Base-by-base conservation (phyloP, 1,140 invertebrate genomes). In the Monomorium pharaonis region DNA sequence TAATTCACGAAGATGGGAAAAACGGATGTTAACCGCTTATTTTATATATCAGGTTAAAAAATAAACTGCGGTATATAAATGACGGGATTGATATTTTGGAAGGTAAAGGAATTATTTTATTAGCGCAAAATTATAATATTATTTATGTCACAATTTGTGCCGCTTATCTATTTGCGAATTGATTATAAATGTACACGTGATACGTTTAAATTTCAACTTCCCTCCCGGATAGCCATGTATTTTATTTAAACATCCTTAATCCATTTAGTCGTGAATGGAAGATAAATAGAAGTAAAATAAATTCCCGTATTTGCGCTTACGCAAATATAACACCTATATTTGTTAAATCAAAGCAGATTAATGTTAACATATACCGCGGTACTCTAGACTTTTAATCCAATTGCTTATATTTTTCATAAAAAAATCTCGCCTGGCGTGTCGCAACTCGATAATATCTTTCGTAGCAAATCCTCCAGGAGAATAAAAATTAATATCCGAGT, bases 401-500 rank as follows among this genome's bases (percentile, higher is more conserved):
- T 65, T 21, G 16, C 27, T 44, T 18, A 2, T 18, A 14, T 47
- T 2, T 30, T n/a, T 75, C 33, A 18, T 58, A 16, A 85, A 16
- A 85, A 77, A 62, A 58, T 44, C n/a, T 58, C 74, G 6, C n/a
- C 6, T 49, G 0, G 33, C 14, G 47, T 70, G 60, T 80, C 30
- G 24, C 9, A 67, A 21, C 33, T 10, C 21, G n/a, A 37, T n/a
- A 44, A 54, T 63, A 24, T 2, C 9, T 54, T 65, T 18, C 21
- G 14, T 7, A n/a, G 3, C 16, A n/a, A 60, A 24, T 33, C 21
- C 5, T 37, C 10, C n/a, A n/a, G n/a, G 30, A 51, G 14, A 44
- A 47, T 49, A 47, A 56, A 54, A 10, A 54, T 67, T 21, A 65
- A 42, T 42, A 56, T 74, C 2, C 16, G 51, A 24, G 42, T 21